Conservation (phyloP, 2,113 vertebrate species). For the Entomyzon cyanotis region DNA sequence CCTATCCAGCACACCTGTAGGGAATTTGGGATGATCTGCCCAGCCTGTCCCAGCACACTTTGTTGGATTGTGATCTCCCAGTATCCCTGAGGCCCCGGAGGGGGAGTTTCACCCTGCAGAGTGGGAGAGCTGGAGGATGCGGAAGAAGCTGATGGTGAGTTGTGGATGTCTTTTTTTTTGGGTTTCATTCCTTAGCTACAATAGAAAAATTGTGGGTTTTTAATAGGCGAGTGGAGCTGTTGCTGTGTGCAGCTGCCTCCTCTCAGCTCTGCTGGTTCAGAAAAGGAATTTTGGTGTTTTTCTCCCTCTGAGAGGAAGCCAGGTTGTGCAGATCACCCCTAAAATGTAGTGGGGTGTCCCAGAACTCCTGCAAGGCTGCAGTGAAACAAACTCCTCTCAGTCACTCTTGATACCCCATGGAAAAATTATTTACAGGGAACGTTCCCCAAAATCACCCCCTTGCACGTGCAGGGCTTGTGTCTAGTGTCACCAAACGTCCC, state of each 20-base stretch:
- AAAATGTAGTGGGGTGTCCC: not conserved
- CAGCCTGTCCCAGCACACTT: not conserved
- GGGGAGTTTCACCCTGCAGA: not conserved
- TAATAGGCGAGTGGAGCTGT: not conserved
- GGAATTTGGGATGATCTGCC: not conserved
- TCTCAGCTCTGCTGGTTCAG: not conserved
- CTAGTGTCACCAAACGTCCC: not conserved
- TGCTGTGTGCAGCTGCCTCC: not conserved
- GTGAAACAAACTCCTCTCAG: not conserved
- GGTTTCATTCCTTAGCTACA: not conserved
- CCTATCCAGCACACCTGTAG: not conserved
- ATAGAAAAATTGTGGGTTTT: not conserved
- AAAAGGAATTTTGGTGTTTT: not conserved
- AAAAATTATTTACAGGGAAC: not conserved
- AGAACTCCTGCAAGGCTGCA: not conserved
- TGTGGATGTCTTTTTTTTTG: not conserved
- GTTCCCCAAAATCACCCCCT: not conserved
- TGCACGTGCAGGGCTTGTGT: not conserved
- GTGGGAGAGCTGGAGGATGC: not conserved
- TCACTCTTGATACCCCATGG: fast-evolving
- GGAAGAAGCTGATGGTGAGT: not conserved
- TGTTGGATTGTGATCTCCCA: not conserved
- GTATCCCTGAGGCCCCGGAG: not conserved
- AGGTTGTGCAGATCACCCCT: not conserved
- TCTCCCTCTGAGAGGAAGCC: not conserved